Evolutionary conservation across 2,797 vertebrate genomes (phyloP), one percentile per base, ranked within the genome.

Genomic region (Pelobates cultripes): DNA sequence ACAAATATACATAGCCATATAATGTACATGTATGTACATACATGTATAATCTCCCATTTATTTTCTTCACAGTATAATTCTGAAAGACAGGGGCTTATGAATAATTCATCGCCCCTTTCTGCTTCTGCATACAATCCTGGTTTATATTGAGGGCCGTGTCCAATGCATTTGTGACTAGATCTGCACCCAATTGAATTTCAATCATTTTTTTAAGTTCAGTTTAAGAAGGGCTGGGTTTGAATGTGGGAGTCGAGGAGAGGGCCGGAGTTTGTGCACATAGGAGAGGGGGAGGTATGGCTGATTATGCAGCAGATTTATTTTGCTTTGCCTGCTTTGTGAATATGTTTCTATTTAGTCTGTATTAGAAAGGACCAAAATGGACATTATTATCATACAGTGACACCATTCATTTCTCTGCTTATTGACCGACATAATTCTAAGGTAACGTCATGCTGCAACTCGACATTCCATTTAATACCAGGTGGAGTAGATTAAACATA

Each of bases 41-140:
- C 81, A 88, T 87, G 82, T 87, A 86, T 87, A 88, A 86, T 84
- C 88, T 89, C 87, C 84, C 89, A 89, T 92, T 93, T 91, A 89
- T 92, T 92, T 91, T 90, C 82, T 86, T 88, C 93, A 92, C 89
- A 89, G 89, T 90, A 88, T 95, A 95, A 96, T 96, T 94, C 93
- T 91, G 90, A 93, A 92, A 94, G 94, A 95, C 95, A 95, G 94
- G 90, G 51, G 79, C 75, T 83, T 86, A 95, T 96, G 93, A 94
- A 95, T 96, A 94, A 96, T 96, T 96, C 94, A 96, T 90, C 75
- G 76, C 76, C 86, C 85, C 92, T 92, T 91, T 89, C 93, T 81
- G 90, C 91, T 89, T 92, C 87, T 93, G 91, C 91, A 85, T 87
- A 89, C 90, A 89, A 89, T 89, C 88, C 88, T 70, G 81, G 88